Percentiles rank a stretch among this genome's conserved stretches.
Conservation (phyloP, 2,888 invertebrate genomes). For the Hanleya hanleyi region DNA sequence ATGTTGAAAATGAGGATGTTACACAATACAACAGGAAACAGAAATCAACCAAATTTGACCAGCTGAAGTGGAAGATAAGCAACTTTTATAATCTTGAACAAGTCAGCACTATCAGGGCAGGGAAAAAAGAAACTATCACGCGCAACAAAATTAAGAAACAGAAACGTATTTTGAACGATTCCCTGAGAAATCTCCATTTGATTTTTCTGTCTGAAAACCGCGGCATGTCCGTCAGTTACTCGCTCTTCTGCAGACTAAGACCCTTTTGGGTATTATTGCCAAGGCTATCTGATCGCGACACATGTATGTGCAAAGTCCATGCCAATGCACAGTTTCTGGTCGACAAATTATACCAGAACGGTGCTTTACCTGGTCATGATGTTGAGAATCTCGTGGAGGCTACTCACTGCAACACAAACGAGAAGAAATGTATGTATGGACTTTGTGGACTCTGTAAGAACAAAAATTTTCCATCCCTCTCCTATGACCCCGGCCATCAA, state of each 20-base stretch:
- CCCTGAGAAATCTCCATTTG: not conserved
- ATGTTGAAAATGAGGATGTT: not conserved
- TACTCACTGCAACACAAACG: not conserved
- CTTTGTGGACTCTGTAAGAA: too few species aligned
- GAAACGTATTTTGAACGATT: not conserved
- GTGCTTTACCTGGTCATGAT: not conserved
- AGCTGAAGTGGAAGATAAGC: not conserved
- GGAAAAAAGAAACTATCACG: not conserved
- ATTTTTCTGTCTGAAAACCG: not conserved
- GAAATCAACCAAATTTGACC: not conserved
- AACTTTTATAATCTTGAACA: not conserved
- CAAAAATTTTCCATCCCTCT: too few species aligned
- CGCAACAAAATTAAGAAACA: not conserved
- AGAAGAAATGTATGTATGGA: not conserved
- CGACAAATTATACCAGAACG: not conserved
- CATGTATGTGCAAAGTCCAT: not conserved
- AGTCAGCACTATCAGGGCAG: not conserved
- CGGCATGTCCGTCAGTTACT: not conserved
- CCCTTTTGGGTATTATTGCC: not conserved
- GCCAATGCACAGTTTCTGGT: not conserved
- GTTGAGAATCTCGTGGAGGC: not conserved
- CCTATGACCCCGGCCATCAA: too few species aligned
- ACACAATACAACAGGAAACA: not conserved
- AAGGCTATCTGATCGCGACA: not conserved
- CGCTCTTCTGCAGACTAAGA: not conserved